Evolutionary conservation across 1,140 invertebrate species (phyloP).

Genomic region (Brachionus plicatilis): DNA sequence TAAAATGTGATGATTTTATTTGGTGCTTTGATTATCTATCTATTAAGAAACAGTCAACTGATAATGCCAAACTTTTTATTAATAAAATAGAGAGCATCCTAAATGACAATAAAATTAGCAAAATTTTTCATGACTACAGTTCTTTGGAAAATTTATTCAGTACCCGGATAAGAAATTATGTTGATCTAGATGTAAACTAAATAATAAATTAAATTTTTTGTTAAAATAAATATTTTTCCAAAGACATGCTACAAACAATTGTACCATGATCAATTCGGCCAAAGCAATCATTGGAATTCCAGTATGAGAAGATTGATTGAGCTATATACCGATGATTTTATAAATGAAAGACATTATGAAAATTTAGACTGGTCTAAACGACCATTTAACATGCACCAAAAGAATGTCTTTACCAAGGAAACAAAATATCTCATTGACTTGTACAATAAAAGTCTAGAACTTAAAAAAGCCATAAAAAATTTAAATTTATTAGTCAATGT

Average conservation of each 20-base stretch:
- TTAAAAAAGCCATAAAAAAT: background rate
- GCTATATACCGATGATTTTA: background rate
- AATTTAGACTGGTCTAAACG: background rate
- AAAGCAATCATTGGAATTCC: background rate
- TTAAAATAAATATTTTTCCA: background rate
- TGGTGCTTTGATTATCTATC: slow-evolving; percentile 4
- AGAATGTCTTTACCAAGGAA: background rate
- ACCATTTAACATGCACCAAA: background rate
- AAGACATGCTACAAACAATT: background rate
- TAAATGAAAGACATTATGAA: background rate
- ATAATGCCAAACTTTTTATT: background rate
- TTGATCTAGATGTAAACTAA: slow-evolving; percentile 1
- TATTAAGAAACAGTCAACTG: background rate
- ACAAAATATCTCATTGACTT: slow-evolving; percentile 8
- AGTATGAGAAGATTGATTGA: background rate
- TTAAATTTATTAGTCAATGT: background rate
- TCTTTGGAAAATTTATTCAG: background rate
- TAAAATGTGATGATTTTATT: background rate
- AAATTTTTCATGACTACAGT: background rate
- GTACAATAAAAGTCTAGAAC: background rate
- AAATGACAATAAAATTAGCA: background rate
- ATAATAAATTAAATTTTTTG: background rate
- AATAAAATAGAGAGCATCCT: background rate
- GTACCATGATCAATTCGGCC: background rate
- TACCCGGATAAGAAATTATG: background rate